Percentiles rank a stretch among this genome's conserved stretches.
These are phyloP conservation scores for Tineola bisselliella DNA, from an alignment of 2,888 invertebrate genomes.

Conservation along the genomic window DNA sequence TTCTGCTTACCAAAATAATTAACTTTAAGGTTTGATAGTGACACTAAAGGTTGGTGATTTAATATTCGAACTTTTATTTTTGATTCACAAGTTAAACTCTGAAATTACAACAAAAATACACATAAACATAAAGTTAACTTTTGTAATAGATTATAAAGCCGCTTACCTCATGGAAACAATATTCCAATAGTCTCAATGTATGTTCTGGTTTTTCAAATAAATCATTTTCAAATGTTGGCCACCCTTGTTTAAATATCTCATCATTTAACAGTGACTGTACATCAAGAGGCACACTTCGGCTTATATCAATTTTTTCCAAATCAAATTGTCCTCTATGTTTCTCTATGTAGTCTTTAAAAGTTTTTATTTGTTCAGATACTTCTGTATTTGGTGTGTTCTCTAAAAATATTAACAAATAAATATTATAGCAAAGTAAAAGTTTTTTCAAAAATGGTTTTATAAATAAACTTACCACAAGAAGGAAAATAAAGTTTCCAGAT, in stretches of 20 bases:
- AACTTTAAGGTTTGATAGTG: slow-evolving; percentile 75
- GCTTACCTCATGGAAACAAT: slow-evolving; percentile 80
- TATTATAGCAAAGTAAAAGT: too few species aligned
- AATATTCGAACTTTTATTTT: slow-evolving; percentile 50
- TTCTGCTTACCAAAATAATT: slow-evolving; percentile 73
- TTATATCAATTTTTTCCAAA: slow-evolving; percentile 67
- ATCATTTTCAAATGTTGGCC: slow-evolving; percentile 74
- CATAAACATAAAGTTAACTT: not conserved
- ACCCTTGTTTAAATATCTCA: slow-evolving; percentile 62
- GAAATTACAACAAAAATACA: slow-evolving; percentile 22
- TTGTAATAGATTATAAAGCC: not conserved
- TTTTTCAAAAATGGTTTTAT: too few species aligned
- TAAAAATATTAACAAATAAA: slow-evolving; percentile 18
- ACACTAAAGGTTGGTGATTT: slow-evolving; percentile 72
- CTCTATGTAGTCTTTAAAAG: slow-evolving; percentile 39
- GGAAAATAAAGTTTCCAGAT: slow-evolving; percentile 85
- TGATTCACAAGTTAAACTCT: slow-evolving; percentile 52
- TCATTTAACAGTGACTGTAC: slow-evolving; percentile 66
- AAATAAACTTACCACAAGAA: slow-evolving; percentile 63
- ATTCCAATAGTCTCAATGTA: slow-evolving; percentile 75
- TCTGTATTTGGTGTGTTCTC: slow-evolving; percentile 40
- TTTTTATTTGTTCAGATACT: slow-evolving; percentile 27
- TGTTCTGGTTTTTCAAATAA: slow-evolving; percentile 73
- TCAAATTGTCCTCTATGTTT: slow-evolving; percentile 55
- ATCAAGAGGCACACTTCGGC: slow-evolving; percentile 68